Base-by-base conservation (phyloP, 2,113 vertebrate genomes). In the Gadus chalcogrammus region DNA sequence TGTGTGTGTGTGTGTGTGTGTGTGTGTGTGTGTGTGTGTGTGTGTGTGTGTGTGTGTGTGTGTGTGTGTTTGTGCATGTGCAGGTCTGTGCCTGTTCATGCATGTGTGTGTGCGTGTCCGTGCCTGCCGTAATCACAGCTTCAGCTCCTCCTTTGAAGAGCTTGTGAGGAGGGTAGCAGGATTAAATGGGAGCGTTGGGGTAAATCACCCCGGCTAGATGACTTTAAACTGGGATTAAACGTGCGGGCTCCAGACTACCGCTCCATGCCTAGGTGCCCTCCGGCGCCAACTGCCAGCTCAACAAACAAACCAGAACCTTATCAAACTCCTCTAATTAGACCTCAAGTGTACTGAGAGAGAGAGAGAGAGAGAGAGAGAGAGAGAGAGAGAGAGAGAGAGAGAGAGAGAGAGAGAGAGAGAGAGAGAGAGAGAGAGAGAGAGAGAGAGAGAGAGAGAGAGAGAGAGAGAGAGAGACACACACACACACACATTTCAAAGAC, bases 191-290 rank as follows among this genome's bases (percentile, higher is more conserved):
- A 59, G 31, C 5, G 1, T 18, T 15, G 24, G 68, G 64, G 71
- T 73, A 38, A 80, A 68, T 72, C 65, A 35, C 76, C 68, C 67
- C 74, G 56, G 31, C 60, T 31, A 71, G 64, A 38, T 53, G 60
- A 78, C 74, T 81, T 80, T 74, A 84, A 78, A 79, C 76, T 55
- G 59, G 72, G 73, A 77, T 80, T 70, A 81, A 71, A 15, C 72
- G 42, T 8, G n/a, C 28, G 52, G 13, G 11, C 58, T 17, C 55
- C 61, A 71, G 18, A 63, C 66, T 22, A 18, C 61, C 53, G 24
- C 71, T 70, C 66, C 68, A 72, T 68, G 64, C 70, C 52, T 66
- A n/a, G 71, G 65, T 22, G 20, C 58, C 17, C 58, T 18, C 58
- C 17, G 2, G 15, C 18, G 64, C 62, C 22, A 58, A 27, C 61